Conservation (phyloP, 2,113 vertebrate species). For the Pleuronectes platessa region DNA sequence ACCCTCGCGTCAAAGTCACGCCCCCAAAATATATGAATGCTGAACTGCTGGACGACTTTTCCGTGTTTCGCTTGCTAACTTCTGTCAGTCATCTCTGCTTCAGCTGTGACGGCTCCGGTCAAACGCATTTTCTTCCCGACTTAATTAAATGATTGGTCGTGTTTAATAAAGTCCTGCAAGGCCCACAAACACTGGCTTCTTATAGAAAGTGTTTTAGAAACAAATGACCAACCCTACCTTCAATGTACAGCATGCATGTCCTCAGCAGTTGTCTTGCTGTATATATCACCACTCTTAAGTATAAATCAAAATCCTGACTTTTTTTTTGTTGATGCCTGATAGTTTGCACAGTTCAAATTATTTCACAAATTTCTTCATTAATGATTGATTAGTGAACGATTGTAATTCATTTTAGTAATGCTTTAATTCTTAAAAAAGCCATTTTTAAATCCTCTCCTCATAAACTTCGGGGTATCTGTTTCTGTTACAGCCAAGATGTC, state of each 20-base stretch:
- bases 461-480: conserved; percentile 70
- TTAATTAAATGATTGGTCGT: no score
- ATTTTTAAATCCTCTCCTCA: conserved; percentile 10
- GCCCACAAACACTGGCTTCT: no score
- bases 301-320: conserved; percentile 17
- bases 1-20: not conserved
- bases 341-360: conserved; percentile 7
- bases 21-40: no score
- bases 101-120: no score
- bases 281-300: conserved; percentile 32
- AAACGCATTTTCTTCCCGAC: no score
- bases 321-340: not conserved
- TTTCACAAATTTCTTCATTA: not conserved
- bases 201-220: no score
- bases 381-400: not conserved
- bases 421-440: not conserved
- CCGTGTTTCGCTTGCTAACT: no score
- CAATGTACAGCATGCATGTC: not conserved
- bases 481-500: conserved; percentile 97
- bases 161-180: no score
- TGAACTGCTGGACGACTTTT: no score
- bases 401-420: not conserved
- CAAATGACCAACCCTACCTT: no score
- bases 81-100: no score
- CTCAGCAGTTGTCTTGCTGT: conserved; percentile 51